Base-by-base conservation (phyloP, 2,113 vertebrate genomes). In the Muntiacus reevesi region DNA sequence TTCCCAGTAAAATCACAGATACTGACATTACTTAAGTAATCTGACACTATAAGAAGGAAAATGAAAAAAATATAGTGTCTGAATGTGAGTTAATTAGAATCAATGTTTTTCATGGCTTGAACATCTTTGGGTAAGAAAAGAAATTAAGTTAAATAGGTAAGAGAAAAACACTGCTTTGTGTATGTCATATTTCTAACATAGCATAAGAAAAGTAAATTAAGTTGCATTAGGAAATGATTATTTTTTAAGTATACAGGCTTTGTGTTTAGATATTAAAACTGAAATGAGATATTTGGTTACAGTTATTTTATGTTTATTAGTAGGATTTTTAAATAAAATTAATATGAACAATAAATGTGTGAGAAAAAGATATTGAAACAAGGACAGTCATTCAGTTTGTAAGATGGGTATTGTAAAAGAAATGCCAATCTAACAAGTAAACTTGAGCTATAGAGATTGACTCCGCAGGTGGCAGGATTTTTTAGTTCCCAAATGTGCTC, bases 201-300 rank as follows among this genome's bases (percentile, higher is more conserved):
- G 96, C 83, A 45, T 90, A 88, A 84, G n/a, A 88, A 93, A 82
- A 89, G 36, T 14, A 89, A 96, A 40, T 50, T 16, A 89, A 87
- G 12, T 19, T 86, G 5, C 1, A 25, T 59, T 93, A 52, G 27
- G 13, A 87, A 90, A 67, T 59, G 13, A 59, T 28, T 95, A 52
- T 9, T 50, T 60, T 40, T 16, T 0, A 92, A 92, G 59, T 10
- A 52, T 94, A 93, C 30, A 89, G 10, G 25, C 7, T 83, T 15
- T 71, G 19, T 23, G 7, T 94, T 92, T 76, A 81, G 14, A 64
- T 40, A 83, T 36, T 79, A 33, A 96, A 81, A 96, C 8, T 74
- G 7, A 84, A 96, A 23, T 91, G n/a, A 88, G 11, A 64, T 78
- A 57, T n/a, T 85, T 4, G 33, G 23, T 36, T 92, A 79, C 0